Conservation (phyloP, 2,797 vertebrate species). For the Coregonus sp. region DNA sequence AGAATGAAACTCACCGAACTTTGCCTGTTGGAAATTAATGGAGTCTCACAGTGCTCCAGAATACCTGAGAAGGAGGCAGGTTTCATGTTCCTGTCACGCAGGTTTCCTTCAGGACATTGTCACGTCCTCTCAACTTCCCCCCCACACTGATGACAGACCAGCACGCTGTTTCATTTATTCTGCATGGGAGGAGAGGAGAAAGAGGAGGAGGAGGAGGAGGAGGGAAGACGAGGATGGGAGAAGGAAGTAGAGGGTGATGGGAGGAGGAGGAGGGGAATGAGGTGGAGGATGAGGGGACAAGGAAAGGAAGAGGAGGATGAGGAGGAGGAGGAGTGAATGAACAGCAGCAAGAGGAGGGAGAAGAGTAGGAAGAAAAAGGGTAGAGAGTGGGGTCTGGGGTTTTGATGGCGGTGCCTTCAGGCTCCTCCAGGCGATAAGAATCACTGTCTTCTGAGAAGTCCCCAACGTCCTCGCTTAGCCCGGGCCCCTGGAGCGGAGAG, state of each 20-base stretch:
- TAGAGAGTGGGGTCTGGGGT: conserved; percentile 52
- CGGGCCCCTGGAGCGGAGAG: conserved; percentile 65
- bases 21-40: conserved; percentile 62
- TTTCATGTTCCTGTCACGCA: conserved; percentile 61
- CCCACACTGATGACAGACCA: conserved; percentile 62
- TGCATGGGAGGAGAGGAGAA: neutral
- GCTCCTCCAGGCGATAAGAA: conserved; percentile 74
- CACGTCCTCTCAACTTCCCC: conserved; percentile 62
- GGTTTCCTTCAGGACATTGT: conserved; percentile 64
- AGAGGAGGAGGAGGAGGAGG: conserved; percentile 35
- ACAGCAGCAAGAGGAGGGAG: neutral
- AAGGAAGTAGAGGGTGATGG: conserved; percentile 6
- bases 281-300: conserved; percentile 36
- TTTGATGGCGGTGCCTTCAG: conserved; percentile 71
- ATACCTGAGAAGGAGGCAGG: conserved; percentile 57
- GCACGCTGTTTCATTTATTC: neutral
- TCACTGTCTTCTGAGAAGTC: conserved; percentile 74
- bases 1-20: conserved; percentile 50
- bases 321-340: neutral
- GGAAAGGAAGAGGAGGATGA: neutral
- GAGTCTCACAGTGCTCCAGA: conserved; percentile 55
- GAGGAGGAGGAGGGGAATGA: conserved; percentile 48
- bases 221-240: conserved; percentile 29
- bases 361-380: neutral
- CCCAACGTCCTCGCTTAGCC: conserved; percentile 73